Conservation (phyloP, 2,113 vertebrate genomes). For the Redunca redunca region DNA sequence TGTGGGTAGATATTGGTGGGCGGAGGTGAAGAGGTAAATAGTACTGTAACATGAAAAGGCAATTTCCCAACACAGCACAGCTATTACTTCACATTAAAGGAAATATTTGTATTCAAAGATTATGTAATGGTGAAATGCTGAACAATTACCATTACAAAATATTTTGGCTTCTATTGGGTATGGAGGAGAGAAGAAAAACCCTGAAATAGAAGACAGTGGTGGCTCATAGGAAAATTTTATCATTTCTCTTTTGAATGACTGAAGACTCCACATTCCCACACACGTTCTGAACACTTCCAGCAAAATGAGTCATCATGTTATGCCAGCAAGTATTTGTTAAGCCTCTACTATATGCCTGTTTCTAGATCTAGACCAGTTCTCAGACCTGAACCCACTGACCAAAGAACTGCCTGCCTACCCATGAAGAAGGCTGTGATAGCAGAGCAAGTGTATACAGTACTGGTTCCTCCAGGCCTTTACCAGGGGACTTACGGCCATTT, state of each 20-base stretch:
- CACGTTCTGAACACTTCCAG: neutral
- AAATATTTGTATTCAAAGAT: constrained; percentile 23
- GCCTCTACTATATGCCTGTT: neutral
- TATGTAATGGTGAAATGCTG: neutral
- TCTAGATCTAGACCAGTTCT: neutral
- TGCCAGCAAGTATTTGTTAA: neutral
- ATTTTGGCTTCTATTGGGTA: constrained; percentile 30
- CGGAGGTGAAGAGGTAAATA: neutral
- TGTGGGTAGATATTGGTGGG: neutral
- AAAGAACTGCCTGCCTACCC: neutral
- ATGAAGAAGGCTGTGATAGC: accelerated
- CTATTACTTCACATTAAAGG: constrained; percentile 19
- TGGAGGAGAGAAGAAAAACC: neutral
- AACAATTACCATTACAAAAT: constrained; percentile 57
- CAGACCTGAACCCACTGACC: neutral
- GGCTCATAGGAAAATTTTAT: neutral
- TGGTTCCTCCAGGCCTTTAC: neutral
- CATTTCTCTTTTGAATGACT: neutral
- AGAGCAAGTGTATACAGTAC: accelerated
- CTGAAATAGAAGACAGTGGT: neutral
- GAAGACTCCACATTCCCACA: neutral
- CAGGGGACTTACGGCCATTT: neutral
- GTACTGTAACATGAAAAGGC: neutral
- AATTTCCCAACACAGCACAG: neutral
- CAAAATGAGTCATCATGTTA: neutral